phyloP scores from a whole-genome alignment of 92 coral and sea anemone genomes.

The Porites lobata region DNA sequence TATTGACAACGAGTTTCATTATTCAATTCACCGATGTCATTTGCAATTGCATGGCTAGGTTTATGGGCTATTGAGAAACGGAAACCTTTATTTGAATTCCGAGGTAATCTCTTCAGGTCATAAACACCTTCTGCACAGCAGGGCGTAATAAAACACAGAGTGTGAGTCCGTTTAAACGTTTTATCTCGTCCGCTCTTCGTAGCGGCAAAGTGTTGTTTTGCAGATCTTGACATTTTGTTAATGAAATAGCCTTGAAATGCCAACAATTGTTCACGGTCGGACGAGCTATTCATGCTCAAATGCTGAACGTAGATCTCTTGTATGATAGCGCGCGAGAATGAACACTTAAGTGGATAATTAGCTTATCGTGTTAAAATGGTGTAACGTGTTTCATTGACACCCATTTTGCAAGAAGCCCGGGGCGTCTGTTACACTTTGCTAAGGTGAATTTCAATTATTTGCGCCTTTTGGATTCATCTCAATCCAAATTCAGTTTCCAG shows the following conservation, averaged over 20 bases:
- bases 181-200: background rate
- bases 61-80: slow-evolving; percentile 14
- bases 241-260: background rate
- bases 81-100: slow-evolving; percentile 41
- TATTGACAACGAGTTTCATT: slow-evolving; percentile 7
- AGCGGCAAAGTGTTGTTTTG: background rate
- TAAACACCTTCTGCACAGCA: background rate
- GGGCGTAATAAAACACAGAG: slow-evolving; percentile 2
- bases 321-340: slow-evolving; percentile 14
- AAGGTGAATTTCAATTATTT: background rate
- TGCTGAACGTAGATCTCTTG: background rate
- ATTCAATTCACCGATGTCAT: background rate
- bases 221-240: background rate
- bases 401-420: slow-evolving; percentile 6
- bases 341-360: slow-evolving; percentile 47
- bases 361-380: slow-evolving; percentile 7
- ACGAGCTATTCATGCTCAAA: background rate
- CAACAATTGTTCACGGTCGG: slow-evolving; percentile 6
- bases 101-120: slow-evolving; percentile 13
- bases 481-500: background rate
- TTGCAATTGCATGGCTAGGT: background rate
- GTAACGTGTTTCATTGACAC: slow-evolving; percentile 23
- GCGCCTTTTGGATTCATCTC: background rate
- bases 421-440: slow-evolving; percentile 14
- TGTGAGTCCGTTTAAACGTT: background rate